Conservation (phyloP, 2,797 vertebrate species). For the Characodon lateralis region DNA sequence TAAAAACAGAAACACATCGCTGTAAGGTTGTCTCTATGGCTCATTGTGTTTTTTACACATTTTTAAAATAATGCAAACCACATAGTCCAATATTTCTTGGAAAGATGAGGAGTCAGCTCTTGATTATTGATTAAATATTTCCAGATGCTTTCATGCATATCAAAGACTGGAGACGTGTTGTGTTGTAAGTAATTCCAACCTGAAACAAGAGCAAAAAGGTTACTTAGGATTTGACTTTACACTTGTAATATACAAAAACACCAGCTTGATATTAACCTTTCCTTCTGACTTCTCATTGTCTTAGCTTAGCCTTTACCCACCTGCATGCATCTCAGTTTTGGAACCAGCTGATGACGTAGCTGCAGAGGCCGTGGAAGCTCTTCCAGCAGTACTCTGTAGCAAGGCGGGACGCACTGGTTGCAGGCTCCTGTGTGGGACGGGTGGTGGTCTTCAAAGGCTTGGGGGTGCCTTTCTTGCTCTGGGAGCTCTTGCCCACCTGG, state of each 20-base stretch:
- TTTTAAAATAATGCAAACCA: constrained; percentile 26
- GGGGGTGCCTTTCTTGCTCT: constrained; percentile 58
- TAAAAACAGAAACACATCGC: constrained; percentile 64
- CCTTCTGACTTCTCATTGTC: not conserved
- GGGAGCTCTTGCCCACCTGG: constrained; percentile 54
- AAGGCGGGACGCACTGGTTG: constrained; percentile 75
- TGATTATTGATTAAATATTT: constrained; percentile 3
- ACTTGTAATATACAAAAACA: not conserved
- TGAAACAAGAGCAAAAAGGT: constrained; percentile 36
- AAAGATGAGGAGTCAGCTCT: not conserved
- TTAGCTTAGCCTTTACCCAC: constrained; percentile 43
- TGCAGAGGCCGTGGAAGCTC: constrained; percentile 84
- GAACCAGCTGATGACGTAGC: constrained; percentile 85
- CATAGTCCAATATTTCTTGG: constrained; percentile 20
- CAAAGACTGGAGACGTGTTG: constrained; percentile 18
- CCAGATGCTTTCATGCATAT: constrained; percentile 18
- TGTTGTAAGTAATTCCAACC: constrained; percentile 43
- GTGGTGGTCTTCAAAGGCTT: constrained; percentile 72
- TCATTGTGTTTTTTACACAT: constrained; percentile 41
- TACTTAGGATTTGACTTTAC: not conserved
- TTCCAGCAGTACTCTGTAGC: constrained; percentile 87
- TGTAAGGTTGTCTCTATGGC: constrained; percentile 37
- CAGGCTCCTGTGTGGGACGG: constrained; percentile 59
- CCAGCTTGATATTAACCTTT: not conserved
- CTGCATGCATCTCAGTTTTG: constrained; percentile 75